Base-by-base conservation (phyloP, 1,140 invertebrate species). In the Coenobita brevimanus region DNA sequence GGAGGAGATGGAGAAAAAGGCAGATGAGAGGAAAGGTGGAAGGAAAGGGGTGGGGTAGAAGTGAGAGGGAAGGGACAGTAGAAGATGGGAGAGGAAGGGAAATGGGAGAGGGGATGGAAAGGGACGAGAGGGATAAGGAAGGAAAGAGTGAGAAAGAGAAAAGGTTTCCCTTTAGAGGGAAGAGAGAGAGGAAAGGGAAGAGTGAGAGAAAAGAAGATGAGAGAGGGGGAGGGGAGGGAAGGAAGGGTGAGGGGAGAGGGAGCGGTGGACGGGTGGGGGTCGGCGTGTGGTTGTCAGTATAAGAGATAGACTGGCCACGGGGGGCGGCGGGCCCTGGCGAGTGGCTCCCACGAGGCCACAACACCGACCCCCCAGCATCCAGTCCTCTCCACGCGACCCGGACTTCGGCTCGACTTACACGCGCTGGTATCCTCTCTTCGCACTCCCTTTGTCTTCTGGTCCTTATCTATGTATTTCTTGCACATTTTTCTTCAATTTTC, bases 291-390 rank as follows among this genome's bases (percentile, higher is more conserved):
- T 83, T 83, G 81, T 83, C 81, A 83, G 81, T 83, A 73, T 83
- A 83, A 83, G 81, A 83, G 81, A 83, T 83, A 83, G 81, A 83
- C 81, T 83, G 81, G 81, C 81, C 81, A 83, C 81, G 71, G 83
- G 83, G 83, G 83, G 50, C 83, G 57, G 60, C 83, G 71, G 27
- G 83, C 83, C 83, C 50, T 54, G 30, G 62, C 71, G 50, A 85
- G 83, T 85, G 73, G 83, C 83, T 85, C 83, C 73, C 83, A 64
- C 36, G 83, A 78, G 83, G 57, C 83, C 83, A 85, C 50, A 85
- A 85, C 73, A 78, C 83, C 83, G 83, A 85, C 83, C 83, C 83
- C 73, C 17, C 27, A 33, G 75, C 73, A 21, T 85, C 33, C 83
- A 21, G 41, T 62, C 57, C 13, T 30, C 57, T 64, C 46, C 24